These are phyloP conservation scores for Congeria kusceri DNA, from an alignment of 2,888 invertebrate genomes.

Conservation along the genomic window DNA sequence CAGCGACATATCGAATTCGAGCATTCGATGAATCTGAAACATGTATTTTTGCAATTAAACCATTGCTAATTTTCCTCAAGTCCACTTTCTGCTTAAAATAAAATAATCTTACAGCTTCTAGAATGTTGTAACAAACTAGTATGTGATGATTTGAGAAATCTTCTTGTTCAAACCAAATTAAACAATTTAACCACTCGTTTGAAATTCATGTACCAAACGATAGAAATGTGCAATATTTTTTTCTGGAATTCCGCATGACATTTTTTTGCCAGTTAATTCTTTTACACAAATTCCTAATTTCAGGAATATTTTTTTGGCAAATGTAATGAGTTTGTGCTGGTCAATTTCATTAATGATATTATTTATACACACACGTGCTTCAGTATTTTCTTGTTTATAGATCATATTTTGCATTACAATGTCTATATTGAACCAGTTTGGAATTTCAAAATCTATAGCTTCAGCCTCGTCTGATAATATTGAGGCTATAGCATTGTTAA, in stretches of 20 bases:
- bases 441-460: conserved; percentile 15
- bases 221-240: conserved; percentile 31
- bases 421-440: conserved; percentile 2
- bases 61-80: background rate
- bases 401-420: background rate
- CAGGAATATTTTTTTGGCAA: conserved; percentile 3
- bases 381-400: conserved; percentile 9
- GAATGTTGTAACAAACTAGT: conserved; percentile 36
- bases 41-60: conserved; percentile 6
- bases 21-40: conserved; percentile 40
- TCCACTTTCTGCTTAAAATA: conserved; percentile 14
- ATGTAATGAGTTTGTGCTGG: background rate
- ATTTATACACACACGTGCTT: too few relatives aligned
- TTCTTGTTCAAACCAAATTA: conserved; percentile 38
- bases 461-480: background rate
- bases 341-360: too few relatives aligned
- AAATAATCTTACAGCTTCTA: conserved; percentile 25
- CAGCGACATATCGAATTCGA: conserved; percentile 38
- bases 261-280: background rate
- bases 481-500: background rate
- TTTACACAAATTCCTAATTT: conserved; percentile 37
- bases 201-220: conserved; percentile 13
- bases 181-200: conserved; percentile 27
- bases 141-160: conserved; percentile 21
- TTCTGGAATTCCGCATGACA: conserved; percentile 8